phyloP scores from a whole-genome alignment of 2,113 vertebrate species.

The Plotosus lineatus region DNA sequence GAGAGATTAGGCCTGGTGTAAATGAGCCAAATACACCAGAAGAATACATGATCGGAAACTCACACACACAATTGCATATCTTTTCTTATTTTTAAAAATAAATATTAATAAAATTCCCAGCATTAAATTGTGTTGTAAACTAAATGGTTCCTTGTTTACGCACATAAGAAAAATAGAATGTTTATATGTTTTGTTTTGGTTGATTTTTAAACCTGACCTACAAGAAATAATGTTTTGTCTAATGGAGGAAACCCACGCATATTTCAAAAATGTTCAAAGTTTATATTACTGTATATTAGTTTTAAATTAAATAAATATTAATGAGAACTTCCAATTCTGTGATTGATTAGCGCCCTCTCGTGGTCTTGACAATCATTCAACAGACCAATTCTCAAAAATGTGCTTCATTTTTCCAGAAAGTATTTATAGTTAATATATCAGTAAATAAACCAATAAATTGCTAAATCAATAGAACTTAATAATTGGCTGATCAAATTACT shows the following conservation, averaged over 20 bases:
- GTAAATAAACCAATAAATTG: no score
- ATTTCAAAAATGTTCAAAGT: no score
- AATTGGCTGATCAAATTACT: background rate
- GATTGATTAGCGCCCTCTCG: background rate
- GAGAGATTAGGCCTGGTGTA: conserved; percentile 1
- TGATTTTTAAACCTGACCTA: background rate
- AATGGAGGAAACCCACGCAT: no score
- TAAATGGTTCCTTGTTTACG: background rate
- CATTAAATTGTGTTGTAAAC: background rate
- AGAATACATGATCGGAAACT: no score
- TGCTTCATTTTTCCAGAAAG: background rate
- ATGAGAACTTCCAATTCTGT: background rate
- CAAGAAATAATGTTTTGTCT: background rate
- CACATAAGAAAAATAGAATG: no score
- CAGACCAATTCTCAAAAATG: background rate
- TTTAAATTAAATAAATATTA: no score
- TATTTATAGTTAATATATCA: background rate
- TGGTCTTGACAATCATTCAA: background rate
- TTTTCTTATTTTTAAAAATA: background rate
- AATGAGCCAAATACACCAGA: conserved; percentile 1
- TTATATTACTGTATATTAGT: no score
- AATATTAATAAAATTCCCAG: background rate
- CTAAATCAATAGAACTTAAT: background rate
- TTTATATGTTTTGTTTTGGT: background rate
- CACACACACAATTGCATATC: background rate